phyloP scores from a whole-genome alignment of 2,797 vertebrate genomes.

The Aselliscus stoliczkanus region DNA sequence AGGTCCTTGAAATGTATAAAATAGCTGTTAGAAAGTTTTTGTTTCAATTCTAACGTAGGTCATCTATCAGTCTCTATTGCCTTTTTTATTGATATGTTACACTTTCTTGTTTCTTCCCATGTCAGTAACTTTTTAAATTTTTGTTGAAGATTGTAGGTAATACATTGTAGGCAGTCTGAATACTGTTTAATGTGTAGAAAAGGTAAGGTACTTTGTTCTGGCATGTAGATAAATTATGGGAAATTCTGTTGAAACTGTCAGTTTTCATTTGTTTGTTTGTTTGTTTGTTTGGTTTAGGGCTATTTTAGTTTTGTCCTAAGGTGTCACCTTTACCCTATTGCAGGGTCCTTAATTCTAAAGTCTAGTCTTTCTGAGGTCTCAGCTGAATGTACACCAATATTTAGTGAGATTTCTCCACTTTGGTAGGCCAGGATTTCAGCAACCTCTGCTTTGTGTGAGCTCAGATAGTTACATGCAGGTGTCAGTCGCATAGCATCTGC shows the following conservation, averaged over 20 bases:
- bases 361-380: background rate
- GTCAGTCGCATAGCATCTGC: background rate
- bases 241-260: background rate
- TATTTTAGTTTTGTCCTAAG: background rate
- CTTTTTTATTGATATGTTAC: background rate
- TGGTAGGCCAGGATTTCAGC: background rate
- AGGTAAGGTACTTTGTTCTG: background rate
- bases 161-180: background rate
- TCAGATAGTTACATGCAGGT: background rate
- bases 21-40: background rate
- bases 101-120: background rate
- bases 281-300: background rate
- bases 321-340: background rate
- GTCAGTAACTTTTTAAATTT: background rate
- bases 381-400: background rate
- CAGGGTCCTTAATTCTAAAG: background rate
- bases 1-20: background rate
- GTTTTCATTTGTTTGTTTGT: background rate
- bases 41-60: background rate
- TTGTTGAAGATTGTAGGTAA: background rate
- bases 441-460: background rate
- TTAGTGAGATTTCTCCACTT: background rate
- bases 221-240: background rate
- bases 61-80: background rate
- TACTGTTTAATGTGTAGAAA: background rate